Percentiles rank a stretch among this genome's conserved stretches.
These are phyloP conservation scores for Uloborus diversus DNA, from an alignment of 1,140 invertebrate genomes.

Conservation along the genomic window DNA sequence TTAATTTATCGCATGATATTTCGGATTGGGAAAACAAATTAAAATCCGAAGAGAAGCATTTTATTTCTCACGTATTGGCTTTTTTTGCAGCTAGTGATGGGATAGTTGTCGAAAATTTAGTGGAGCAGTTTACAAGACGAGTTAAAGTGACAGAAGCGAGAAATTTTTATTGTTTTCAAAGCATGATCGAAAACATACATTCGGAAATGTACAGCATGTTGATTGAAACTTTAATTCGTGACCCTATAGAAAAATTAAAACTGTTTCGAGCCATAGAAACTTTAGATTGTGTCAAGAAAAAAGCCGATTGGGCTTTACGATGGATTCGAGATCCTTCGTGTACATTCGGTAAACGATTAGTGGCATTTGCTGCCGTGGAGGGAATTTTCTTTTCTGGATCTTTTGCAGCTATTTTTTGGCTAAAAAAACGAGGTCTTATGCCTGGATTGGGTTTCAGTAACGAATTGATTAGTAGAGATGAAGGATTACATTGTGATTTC, in stretches of 20 bases:
- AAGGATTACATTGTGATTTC: conserved; percentile 99
- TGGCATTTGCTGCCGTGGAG: conserved; percentile 99
- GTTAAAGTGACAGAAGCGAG: conserved; percentile 96
- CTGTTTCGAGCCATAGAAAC: conserved; percentile 98
- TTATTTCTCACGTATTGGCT: conserved; percentile 96
- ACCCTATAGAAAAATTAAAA: conserved; percentile 83
- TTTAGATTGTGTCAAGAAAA: conserved; percentile 94
- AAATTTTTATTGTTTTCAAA: conserved; percentile 99
- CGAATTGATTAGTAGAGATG: conserved; percentile 97
- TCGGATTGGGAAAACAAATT: conserved; percentile 85
- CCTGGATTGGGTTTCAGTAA: conserved; percentile 99
- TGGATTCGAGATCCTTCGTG: conserved; percentile 83
- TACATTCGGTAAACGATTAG: no score
- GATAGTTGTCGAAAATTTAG: conserved; percentile 99
- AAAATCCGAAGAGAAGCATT: conserved; percentile 87
- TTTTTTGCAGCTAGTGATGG: conserved; percentile 99
- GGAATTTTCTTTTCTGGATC: no score
- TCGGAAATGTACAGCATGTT: conserved; percentile 99
- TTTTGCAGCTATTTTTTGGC: no score
- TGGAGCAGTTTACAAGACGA: conserved; percentile 94
- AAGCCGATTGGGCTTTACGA: conserved; percentile 96
- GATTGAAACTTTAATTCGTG: conserved; percentile 95
- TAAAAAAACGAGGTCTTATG: no score
- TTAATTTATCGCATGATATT: conserved; percentile 88
- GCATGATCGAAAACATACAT: conserved; percentile 99